These are phyloP conservation scores for Actenoides lindsayi DNA, from an alignment of 2,113 vertebrate genomes.

Conservation along the genomic window DNA sequence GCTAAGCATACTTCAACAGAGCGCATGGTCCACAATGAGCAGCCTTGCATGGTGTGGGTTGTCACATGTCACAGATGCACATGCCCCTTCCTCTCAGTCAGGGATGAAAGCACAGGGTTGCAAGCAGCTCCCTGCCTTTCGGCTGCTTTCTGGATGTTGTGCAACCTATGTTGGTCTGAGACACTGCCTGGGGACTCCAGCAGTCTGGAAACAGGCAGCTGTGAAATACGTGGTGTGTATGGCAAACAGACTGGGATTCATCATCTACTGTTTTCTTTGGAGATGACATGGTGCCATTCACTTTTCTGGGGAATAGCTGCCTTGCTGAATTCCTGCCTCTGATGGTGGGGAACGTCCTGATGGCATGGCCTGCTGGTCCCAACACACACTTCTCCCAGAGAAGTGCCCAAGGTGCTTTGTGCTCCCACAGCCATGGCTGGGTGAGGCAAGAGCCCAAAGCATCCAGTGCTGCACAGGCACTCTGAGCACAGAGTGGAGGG, in stretches of 20 bases:
- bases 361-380: rapidly evolving
- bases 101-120: not conserved
- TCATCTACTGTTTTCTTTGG: not conserved
- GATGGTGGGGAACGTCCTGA: rapidly evolving
- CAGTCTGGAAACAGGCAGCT: not conserved
- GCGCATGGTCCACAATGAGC: not conserved
- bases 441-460: not conserved
- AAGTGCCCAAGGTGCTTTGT: not conserved
- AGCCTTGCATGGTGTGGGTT: not conserved
- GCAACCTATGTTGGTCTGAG: not conserved
- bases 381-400: not conserved
- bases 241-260: rapidly evolving
- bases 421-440: not conserved
- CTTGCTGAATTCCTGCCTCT: not conserved
- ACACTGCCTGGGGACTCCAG: not conserved
- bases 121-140: not conserved
- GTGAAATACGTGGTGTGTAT: not conserved
- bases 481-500: not conserved
- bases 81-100: rapidly evolving
- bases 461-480: rapidly evolving
- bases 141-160: not conserved
- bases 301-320: not conserved
- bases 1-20: not conserved
- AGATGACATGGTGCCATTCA: not conserved
- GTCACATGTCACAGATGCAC: rapidly evolving